Evolutionary conservation across 1,140 invertebrate species (phyloP).

Genomic region (Teleopsis dalmanni): DNA sequence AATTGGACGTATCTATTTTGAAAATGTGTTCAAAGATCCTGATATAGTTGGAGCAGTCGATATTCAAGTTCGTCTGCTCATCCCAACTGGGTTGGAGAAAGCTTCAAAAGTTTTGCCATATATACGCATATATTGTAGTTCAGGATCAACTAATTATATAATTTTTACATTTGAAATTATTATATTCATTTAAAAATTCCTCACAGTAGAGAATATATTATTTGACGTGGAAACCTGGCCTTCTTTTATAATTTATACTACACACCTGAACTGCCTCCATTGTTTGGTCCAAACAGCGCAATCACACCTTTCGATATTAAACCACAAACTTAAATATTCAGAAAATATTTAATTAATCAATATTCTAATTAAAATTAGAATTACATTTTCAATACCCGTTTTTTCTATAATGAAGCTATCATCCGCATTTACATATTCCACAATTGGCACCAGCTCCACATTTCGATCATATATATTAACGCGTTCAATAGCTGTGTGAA

Average conservation of each 20-base stretch:
- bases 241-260: not conserved
- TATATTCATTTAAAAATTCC: too few species aligned
- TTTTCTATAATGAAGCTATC: constrained; percentile 47
- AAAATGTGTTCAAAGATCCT: too few species aligned
- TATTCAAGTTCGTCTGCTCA: too few species aligned
- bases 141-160: too few species aligned
- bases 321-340: constrained; percentile 47
- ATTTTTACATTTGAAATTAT: too few species aligned
- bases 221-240: too few species aligned
- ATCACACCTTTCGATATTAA: constrained; percentile 57
- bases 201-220: too few species aligned
- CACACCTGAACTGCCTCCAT: constrained; percentile 52
- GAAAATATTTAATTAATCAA: constrained; percentile 6
- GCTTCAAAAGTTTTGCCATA: too few species aligned
- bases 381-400: constrained; percentile 24
- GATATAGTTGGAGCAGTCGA: too few species aligned
- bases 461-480: constrained; percentile 44
- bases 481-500: constrained; percentile 45
- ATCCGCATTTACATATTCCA: constrained; percentile 34
- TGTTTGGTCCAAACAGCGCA: constrained; percentile 71
- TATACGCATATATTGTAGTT: too few species aligned
- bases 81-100: too few species aligned
- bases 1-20: too few species aligned
- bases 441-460: constrained; percentile 38
- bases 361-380: constrained; percentile 3